These are phyloP conservation scores for Castor canadensis DNA, from an alignment of 2,113 vertebrate species.

Conservation along the genomic window DNA sequence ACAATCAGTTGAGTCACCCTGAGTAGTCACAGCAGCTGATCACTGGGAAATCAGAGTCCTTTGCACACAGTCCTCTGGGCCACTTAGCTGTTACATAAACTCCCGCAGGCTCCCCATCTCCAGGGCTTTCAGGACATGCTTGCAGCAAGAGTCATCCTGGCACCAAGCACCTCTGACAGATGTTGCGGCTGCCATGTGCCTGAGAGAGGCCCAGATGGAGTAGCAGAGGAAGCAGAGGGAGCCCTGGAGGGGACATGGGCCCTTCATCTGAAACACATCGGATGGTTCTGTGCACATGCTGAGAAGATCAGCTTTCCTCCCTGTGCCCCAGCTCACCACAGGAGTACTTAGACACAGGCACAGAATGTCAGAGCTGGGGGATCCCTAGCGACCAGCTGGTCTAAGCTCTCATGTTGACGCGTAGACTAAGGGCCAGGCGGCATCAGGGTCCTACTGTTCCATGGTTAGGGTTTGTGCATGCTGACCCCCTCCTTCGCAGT, in stretches of 20 bases:
- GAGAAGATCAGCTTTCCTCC: constrained; percentile 50
- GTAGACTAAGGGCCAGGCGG: neutral
- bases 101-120: constrained; percentile 58
- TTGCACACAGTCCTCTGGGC: constrained; percentile 52
- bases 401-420: neutral
- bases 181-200: constrained; percentile 68
- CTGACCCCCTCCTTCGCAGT: rapidly evolving
- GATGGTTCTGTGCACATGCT: constrained; percentile 9
- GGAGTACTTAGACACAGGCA: neutral
- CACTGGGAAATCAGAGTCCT: constrained; percentile 68
- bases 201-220: constrained; percentile 58
- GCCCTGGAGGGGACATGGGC: neutral
- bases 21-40: constrained; percentile 62
- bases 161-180: constrained; percentile 77
- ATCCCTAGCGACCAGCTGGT: neutral
- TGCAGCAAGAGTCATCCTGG: constrained; percentile 76
- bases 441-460: neutral
- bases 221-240: neutral
- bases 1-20: constrained; percentile 72
- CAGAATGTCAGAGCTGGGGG: constrained; percentile 8
- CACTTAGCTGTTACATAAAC: constrained; percentile 75
- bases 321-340: neutral
- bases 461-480: neutral
- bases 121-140: constrained; percentile 72
- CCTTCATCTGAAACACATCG: neutral